phyloP scores from a whole-genome alignment of 2,113 vertebrate genomes.

The Capreolus pygargus region DNA sequence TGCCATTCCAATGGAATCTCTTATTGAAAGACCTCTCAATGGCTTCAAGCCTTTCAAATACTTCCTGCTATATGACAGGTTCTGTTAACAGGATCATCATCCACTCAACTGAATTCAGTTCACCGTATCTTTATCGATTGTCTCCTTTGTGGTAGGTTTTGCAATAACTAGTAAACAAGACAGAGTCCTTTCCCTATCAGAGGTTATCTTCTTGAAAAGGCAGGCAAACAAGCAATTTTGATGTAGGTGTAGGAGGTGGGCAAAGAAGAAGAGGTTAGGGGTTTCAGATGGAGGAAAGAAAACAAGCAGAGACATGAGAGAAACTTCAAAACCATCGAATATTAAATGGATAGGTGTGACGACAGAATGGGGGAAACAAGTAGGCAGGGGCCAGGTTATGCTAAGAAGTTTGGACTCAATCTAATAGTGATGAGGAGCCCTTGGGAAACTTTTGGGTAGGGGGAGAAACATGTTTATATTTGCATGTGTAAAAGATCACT shows the following conservation, averaged over 20 bases:
- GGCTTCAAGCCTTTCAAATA: background rate
- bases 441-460: background rate
- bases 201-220: background rate
- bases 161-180: background rate
- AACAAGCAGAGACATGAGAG: background rate
- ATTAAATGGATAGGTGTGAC: background rate
- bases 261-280: background rate
- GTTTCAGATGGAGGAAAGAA: background rate
- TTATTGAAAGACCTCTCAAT: slow-evolving; percentile 20
- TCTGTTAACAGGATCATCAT: background rate
- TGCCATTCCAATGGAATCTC: background rate
- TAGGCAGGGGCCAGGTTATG: background rate
- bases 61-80: background rate
- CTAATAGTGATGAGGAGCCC: background rate
- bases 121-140: background rate
- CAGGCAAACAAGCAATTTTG: background rate
- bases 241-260: background rate
- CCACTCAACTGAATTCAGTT: background rate
- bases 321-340: background rate
- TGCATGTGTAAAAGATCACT: background rate
- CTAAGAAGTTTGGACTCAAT: background rate
- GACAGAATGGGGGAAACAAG: background rate
- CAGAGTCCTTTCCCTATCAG: background rate
- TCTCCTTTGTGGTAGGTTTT: background rate
- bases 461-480: background rate